These are phyloP conservation scores for Brachyptera putata DNA, from an alignment of 2,888 invertebrate genomes.

Conservation along the genomic window DNA sequence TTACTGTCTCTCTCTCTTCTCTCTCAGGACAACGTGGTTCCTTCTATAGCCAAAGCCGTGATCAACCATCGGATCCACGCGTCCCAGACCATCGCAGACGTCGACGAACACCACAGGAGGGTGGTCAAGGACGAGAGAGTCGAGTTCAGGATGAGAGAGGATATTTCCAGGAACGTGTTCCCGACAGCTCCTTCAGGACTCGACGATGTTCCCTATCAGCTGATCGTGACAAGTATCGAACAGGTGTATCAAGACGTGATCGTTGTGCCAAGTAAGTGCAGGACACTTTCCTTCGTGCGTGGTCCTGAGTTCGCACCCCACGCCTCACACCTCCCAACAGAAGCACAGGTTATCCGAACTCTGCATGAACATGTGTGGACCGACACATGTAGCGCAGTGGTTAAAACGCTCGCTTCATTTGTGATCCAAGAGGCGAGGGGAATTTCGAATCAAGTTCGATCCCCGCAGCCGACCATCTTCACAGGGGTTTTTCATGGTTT, in stretches of 20 bases:
- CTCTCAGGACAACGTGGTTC: conserved; percentile 48
- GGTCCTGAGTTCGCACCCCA: too few species aligned
- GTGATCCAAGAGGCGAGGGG: too few species aligned
- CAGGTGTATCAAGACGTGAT: conserved; percentile 44
- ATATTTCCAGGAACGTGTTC: conserved; percentile 38
- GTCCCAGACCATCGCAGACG: conserved; percentile 45
- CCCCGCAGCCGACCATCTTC: too few species aligned
- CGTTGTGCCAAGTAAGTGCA: conserved; percentile 46
- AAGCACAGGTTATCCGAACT: too few species aligned
- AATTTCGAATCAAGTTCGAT: too few species aligned
- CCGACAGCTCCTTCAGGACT: conserved; percentile 45
- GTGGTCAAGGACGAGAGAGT: conserved; percentile 41
- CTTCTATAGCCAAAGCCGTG: conserved; percentile 44
- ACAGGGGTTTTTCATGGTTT: too few species aligned
- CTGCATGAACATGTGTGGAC: too few species aligned
- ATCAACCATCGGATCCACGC: conserved; percentile 50
- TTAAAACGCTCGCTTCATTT: too few species aligned
- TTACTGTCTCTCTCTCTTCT: too few species aligned
- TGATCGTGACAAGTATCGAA: conserved; percentile 43
- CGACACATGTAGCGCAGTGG: too few species aligned
- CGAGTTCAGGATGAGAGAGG: conserved; percentile 37
- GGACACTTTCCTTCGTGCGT: too few species aligned
- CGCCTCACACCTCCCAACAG: too few species aligned
- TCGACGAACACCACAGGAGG: conserved; percentile 37
- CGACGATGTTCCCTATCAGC: conserved; percentile 44